Conservation (phyloP, 2,888 invertebrate genomes). For the Villa cingulata region DNA sequence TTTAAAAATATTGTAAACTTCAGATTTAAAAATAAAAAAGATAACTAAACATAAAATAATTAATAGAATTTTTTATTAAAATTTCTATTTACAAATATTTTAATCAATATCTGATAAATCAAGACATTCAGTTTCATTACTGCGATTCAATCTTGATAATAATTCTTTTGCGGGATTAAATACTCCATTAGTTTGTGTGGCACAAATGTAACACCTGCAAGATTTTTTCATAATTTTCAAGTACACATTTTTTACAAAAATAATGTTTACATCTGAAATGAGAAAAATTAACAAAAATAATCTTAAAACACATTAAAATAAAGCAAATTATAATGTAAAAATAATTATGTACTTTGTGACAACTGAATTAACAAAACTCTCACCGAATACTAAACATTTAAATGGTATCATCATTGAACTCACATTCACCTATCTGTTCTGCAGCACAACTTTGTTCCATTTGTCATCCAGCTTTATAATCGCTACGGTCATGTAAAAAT, state of each 20-base stretch:
- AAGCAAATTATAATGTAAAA: neutral
- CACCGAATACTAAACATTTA: slow-evolving; percentile 85
- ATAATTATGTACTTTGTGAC: slow-evolving; percentile 65
- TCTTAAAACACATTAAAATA: neutral
- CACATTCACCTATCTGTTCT: slow-evolving; percentile 44
- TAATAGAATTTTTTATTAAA: too few relatives aligned
- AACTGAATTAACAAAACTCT: slow-evolving; percentile 76
- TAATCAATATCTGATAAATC: slow-evolving; percentile 15
- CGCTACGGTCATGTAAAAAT: slow-evolving; percentile 94
- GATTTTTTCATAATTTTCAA: slow-evolving; percentile 76
- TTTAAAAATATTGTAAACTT: too few relatives aligned
- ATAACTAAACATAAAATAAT: too few relatives aligned
- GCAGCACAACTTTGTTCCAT: slow-evolving; percentile 54
- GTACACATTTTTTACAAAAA: slow-evolving; percentile 92
- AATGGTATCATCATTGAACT: slow-evolving; percentile 51
- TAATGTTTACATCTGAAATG: slow-evolving; percentile 86
- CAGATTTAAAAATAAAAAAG: too few relatives aligned
- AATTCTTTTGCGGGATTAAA: slow-evolving; percentile 90
- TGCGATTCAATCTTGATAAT: slow-evolving; percentile 34
- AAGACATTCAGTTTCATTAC: slow-evolving; percentile 18
- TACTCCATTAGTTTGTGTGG: slow-evolving; percentile 77
- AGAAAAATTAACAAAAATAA: slow-evolving; percentile 12
- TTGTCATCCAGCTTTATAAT: slow-evolving; percentile 99
- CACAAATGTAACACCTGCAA: slow-evolving; percentile 82
- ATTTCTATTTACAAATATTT: too few relatives aligned